Percentiles rank a stretch among this genome's conserved stretches.
These are phyloP conservation scores for Spodoptera frugiperda DNA, from an alignment of 1,140 invertebrate genomes.

Conservation along the genomic window DNA sequence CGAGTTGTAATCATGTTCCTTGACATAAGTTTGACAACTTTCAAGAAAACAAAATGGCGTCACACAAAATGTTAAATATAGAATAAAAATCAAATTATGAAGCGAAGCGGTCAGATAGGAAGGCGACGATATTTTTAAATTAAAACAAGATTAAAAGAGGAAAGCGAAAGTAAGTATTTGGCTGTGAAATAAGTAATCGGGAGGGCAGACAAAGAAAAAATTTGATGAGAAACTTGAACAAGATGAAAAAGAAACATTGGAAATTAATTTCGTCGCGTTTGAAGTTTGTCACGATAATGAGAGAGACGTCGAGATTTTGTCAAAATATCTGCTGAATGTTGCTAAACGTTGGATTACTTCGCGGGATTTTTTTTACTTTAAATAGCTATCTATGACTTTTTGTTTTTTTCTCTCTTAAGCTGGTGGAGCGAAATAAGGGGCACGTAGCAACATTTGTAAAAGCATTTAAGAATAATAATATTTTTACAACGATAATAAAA, in stretches of 20 bases:
- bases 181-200: conserved; percentile 50
- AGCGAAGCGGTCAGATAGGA: conserved; percentile 14
- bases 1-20: too few species aligned
- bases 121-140: conserved; percentile 33
- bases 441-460: too few species aligned
- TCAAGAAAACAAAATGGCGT: conserved; percentile 12
- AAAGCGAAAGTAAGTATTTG: conserved; percentile 37
- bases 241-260: conserved; percentile 48
- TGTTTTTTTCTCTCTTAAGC: background rate
- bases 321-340: conserved; percentile 35
- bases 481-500: background rate
- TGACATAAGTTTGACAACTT: background rate
- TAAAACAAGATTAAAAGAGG: conserved; percentile 47
- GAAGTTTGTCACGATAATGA: conserved; percentile 43
- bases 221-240: conserved; percentile 41
- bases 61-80: conserved; percentile 22
- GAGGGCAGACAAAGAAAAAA: conserved; percentile 29
- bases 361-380: background rate
- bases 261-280: conserved; percentile 46
- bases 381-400: background rate
- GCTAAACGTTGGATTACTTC: conserved; percentile 8
- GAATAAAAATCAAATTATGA: conserved; percentile 37
- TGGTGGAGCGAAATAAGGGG: too few species aligned
- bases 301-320: conserved; percentile 25
- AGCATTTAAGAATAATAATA: too few species aligned